Conservation (phyloP, 2,113 vertebrate species). For the Phaethon lepturus region DNA sequence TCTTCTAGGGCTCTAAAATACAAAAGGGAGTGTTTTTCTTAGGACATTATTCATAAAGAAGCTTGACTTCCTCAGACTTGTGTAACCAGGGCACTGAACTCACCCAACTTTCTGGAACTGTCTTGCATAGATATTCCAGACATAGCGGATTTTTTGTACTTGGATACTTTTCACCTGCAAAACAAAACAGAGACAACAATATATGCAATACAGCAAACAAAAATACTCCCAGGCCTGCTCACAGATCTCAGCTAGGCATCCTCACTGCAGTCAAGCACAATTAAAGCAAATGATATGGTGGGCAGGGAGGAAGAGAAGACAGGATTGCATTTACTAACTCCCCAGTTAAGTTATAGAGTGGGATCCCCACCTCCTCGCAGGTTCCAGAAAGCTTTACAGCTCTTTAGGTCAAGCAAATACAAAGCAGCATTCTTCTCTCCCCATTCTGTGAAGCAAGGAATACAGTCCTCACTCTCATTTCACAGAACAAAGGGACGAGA, state of each 20-base stretch:
- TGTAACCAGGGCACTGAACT: conserved; percentile 34
- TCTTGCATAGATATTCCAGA: conserved; percentile 77
- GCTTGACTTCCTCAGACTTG: neutral
- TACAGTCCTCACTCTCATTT: neutral
- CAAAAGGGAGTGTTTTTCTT: neutral
- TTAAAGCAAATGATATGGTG: neutral
- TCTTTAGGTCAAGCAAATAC: neutral
- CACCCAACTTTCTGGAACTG: conserved; percentile 80
- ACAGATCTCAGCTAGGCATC: neutral
- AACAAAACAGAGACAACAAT: neutral
- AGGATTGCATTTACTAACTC: neutral
- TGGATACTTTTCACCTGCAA: conserved; percentile 78
- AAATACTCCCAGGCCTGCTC: neutral
- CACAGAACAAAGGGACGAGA: neutral
- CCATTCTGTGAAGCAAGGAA: neutral
- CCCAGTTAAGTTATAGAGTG: neutral
- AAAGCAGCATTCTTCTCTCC: neutral
- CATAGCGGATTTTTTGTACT: conserved; percentile 80
- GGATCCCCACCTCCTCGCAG: neutral
- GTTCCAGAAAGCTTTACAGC: neutral
- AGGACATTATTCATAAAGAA: neutral
- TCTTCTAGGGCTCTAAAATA: conserved; percentile 79
- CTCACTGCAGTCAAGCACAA: neutral
- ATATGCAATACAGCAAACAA: neutral
- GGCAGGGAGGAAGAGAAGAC: neutral